phyloP scores from a whole-genome alignment of 2,797 vertebrate species.

The Epinephelus malabaricus region DNA sequence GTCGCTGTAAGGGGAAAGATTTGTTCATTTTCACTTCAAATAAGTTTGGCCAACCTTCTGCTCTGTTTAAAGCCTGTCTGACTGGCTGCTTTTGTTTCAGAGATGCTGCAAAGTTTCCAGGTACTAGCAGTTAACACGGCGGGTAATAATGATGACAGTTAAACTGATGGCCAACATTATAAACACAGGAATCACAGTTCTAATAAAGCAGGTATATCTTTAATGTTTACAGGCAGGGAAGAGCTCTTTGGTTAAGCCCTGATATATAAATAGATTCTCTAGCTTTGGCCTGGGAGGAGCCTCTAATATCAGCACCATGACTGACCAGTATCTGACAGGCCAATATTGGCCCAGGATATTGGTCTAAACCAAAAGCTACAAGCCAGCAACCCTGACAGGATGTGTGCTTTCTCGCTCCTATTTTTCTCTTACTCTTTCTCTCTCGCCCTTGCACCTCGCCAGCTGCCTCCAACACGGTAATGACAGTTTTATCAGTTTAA shows the following conservation, averaged over 20 bases:
- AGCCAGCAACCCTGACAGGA: conserved; percentile 57
- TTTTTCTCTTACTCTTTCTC: conserved; percentile 41
- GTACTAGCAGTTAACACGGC: background rate
- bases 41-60: background rate
- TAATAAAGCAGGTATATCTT: background rate
- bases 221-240: background rate
- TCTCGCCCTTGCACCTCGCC: conserved; percentile 55
- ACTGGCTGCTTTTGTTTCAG: background rate
- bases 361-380: conserved; percentile 31
- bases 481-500: conserved; percentile 84
- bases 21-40: background rate
- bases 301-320: conserved; percentile 1
- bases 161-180: background rate
- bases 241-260: background rate
- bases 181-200: background rate
- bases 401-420: conserved; percentile 60
- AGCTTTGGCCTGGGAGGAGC: background rate
- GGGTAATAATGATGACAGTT: background rate
- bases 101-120: background rate
- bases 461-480: conserved; percentile 73
- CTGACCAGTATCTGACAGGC: conserved; percentile 20
- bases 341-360: conserved; percentile 38
- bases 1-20: background rate
- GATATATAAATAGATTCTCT: conserved; percentile 11
- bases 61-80: background rate